These are phyloP conservation scores for Tympanoctomys barrerae DNA, from an alignment of 2,797 vertebrate species.

Conservation along the genomic window DNA sequence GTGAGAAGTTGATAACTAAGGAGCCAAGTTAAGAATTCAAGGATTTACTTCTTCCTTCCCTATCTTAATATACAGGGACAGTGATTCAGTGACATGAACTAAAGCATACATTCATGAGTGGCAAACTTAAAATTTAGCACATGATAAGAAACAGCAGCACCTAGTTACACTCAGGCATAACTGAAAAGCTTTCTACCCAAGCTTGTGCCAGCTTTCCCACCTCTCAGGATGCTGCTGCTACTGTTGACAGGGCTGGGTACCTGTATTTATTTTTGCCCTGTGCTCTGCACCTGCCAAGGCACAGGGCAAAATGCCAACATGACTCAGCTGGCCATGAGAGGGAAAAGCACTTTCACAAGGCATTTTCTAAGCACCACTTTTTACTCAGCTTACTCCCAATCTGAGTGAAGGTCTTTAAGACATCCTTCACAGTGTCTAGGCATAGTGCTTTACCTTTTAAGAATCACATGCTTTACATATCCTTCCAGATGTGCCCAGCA, in stretches of 20 bases:
- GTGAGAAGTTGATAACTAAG: not conserved
- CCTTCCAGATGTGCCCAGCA: not conserved
- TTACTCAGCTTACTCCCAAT: not conserved
- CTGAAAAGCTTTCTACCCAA: not conserved
- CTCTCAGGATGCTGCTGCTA: not conserved
- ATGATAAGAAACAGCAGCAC: not conserved
- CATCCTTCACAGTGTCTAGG: not conserved
- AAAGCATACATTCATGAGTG: not conserved
- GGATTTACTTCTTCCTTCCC: not conserved
- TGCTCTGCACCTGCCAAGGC: not conserved
- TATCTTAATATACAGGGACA: not conserved
- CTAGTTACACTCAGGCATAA: constrained; percentile 4
- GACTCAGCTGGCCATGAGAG: not conserved
- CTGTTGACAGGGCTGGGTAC: not conserved
- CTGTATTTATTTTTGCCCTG: not conserved
- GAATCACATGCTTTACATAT: not conserved
- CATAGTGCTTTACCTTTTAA: not conserved
- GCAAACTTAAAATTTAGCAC: constrained; percentile 12
- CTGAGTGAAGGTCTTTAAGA: not conserved
- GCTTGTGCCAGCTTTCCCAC: not conserved
- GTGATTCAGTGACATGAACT: not conserved
- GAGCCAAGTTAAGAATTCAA: not conserved
- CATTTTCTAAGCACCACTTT: not conserved
- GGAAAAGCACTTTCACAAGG: constrained; percentile 18
- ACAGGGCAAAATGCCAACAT: not conserved